Evolutionary conservation across 2,113 vertebrate species (phyloP).

Genomic region (Pachyramphus minor): DNA sequence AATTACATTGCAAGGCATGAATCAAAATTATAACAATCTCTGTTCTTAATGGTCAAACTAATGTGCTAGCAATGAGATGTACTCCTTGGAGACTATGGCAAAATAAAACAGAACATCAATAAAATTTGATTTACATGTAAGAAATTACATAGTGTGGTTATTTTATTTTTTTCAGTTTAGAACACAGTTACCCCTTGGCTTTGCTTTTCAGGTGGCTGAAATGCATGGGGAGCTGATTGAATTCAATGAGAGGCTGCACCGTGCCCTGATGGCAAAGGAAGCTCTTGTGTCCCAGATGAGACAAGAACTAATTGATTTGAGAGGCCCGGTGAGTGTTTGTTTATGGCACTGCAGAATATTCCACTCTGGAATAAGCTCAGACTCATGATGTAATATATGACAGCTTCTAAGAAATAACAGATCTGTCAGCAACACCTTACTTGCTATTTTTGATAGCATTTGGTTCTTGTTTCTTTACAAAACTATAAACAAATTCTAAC

Average conservation of each 20-base stretch:
- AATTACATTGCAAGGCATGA: not conserved
- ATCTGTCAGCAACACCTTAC: not conserved
- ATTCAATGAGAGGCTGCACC: slow-evolving; percentile 95
- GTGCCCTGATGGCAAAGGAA: slow-evolving; percentile 94
- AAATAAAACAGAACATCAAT: not conserved
- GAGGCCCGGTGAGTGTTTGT: slow-evolving; percentile 86
- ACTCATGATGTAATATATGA: not conserved
- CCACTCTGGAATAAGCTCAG: not conserved
- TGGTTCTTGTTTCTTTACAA: not conserved
- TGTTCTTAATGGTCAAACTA: not conserved
- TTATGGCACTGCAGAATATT: not conserved
- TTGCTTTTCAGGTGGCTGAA: slow-evolving; percentile 89
- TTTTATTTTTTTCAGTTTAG: not conserved
- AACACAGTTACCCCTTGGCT: not conserved
- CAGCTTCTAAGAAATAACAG: not conserved
- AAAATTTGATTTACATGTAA: not conserved
- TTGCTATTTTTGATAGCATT: not conserved
- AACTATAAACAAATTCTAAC: not conserved
- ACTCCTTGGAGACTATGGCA: not conserved
- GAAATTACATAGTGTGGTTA: not conserved
- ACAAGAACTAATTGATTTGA: slow-evolving; percentile 94
- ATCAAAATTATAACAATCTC: not conserved
- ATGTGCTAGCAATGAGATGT: not conserved
- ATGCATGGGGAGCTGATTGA: slow-evolving; percentile 99
- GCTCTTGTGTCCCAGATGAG: slow-evolving; percentile 95